Evolutionary conservation across 2,113 vertebrate genomes (phyloP), one percentile per base, ranked within the genome.

Genomic region (Pycnonotus jocosus): DNA sequence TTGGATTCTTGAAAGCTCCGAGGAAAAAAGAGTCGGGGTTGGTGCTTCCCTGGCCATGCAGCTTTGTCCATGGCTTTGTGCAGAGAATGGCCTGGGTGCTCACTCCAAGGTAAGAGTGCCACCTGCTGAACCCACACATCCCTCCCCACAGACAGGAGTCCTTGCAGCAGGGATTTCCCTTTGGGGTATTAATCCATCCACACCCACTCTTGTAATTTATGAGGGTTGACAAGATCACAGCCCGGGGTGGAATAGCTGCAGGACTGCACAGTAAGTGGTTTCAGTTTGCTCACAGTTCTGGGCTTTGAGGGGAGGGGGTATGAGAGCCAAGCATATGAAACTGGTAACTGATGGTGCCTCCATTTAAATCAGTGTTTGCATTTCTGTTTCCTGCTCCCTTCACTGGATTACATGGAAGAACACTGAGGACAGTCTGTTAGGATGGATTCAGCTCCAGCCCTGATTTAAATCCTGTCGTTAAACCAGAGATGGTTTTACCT

Each of bases 401-500:
- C 57, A 40, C 72, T 91, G 84, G 53, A 37, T 95, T 65, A 51
- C 78, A 22, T 50, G 81, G 72, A 85, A 81, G 37, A 89, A 33
- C 30, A 5, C 1, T 14, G 64, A 74, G 56, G 54, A 61, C n/a
- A 51, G 51, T 73, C 89, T 95, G 24, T 70, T 94, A 87, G 88
- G 72, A 80, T 96, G 77, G 65, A 45, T 94, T 95, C 94, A 87
- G 76, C 62, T 84, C 83, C 86, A 95, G 77, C 54, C 81, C 74
- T 80, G 42, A 58, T 95, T 97, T 96, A 81, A 89, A 53, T 87
- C 37, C 31, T 23, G 38, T 31, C 79, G 56, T 56, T 56, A 60
- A 68, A 94, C 90, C 87, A 65, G 91, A 58, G 44, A 37, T 77
- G 23, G 35, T 57, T 33, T 77, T 68, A 50, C 70, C 44, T 53